These are phyloP conservation scores for Apteryx owenii DNA, from an alignment of 2,113 vertebrate species.

Conservation along the genomic window DNA sequence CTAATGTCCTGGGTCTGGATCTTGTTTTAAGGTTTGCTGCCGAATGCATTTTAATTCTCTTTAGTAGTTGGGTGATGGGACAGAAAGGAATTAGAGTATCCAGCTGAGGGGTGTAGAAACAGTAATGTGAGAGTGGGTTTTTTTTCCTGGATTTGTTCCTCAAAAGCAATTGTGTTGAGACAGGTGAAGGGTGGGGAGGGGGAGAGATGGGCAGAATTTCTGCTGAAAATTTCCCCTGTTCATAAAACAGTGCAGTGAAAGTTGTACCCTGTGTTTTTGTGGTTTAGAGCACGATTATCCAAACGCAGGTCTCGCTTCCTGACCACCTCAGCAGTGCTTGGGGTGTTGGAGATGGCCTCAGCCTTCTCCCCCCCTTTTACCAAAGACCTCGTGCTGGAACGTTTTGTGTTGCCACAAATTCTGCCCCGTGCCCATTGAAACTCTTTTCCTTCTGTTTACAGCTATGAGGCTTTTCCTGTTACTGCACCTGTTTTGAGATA, in stretches of 20 bases:
- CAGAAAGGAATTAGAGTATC: not conserved
- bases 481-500: no score
- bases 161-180: not conserved
- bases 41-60: not conserved
- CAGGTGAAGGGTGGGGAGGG: not conserved
- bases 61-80: not conserved
- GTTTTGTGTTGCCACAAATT: no score
- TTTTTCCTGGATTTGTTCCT: not conserved
- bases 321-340: not conserved
- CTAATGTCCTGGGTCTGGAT: not conserved
- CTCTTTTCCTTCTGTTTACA: no score
- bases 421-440: no score
- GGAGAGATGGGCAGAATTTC: not conserved
- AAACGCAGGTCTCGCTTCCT: accelerated
- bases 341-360: not conserved
- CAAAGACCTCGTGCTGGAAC: no score
- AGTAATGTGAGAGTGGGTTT: accelerated
- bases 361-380: accelerated
- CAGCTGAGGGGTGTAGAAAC: not conserved
- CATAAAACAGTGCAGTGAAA: not conserved
- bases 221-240: not conserved
- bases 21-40: not conserved
- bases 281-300: no score
- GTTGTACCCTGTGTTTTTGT: accelerated
- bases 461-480: no score